phyloP scores from a whole-genome alignment of 2,888 invertebrate genomes.

The Idaea straminata region DNA sequence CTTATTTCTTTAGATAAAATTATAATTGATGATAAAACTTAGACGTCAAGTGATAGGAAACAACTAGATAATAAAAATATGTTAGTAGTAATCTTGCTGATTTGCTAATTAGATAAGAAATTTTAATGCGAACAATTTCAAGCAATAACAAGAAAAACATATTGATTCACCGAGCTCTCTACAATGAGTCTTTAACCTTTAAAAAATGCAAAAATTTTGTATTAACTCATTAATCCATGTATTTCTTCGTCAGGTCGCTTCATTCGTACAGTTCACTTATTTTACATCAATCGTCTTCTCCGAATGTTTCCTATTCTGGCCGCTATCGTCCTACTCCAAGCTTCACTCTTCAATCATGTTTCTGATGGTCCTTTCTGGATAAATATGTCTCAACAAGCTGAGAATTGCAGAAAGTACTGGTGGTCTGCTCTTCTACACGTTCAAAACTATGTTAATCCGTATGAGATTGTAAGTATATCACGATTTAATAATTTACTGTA shows the following conservation, averaged over 20 bases:
- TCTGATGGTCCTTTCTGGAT: constrained; percentile 64
- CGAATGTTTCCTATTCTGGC: constrained; percentile 56
- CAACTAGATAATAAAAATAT: too few relatives aligned
- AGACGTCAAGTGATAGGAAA: too few relatives aligned
- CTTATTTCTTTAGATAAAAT: too few relatives aligned
- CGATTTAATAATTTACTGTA: too few relatives aligned
- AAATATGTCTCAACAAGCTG: constrained; percentile 48
- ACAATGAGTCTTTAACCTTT: too few relatives aligned
- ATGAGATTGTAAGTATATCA: constrained; percentile 36
- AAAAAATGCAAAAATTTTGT: too few relatives aligned
- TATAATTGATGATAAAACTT: too few relatives aligned
- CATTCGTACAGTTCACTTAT: constrained; percentile 43
- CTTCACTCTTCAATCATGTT: constrained; percentile 44
- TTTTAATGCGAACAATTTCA: too few relatives aligned
- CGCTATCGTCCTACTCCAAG: constrained; percentile 43
- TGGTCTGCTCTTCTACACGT: constrained; percentile 72
- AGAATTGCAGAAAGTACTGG: constrained; percentile 66
- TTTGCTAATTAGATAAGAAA: constrained; percentile 3
- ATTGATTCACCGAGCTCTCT: too few relatives aligned
- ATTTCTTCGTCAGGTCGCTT: constrained; percentile 43
- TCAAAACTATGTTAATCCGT: constrained; percentile 68
- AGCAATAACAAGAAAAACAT: background rate
- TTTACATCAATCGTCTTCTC: constrained; percentile 48
- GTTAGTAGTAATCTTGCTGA: constrained; percentile 10
- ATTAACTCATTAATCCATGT: too few relatives aligned